Base-by-base conservation (phyloP, 1,140 invertebrate genomes). In the Telenomus remus region DNA sequence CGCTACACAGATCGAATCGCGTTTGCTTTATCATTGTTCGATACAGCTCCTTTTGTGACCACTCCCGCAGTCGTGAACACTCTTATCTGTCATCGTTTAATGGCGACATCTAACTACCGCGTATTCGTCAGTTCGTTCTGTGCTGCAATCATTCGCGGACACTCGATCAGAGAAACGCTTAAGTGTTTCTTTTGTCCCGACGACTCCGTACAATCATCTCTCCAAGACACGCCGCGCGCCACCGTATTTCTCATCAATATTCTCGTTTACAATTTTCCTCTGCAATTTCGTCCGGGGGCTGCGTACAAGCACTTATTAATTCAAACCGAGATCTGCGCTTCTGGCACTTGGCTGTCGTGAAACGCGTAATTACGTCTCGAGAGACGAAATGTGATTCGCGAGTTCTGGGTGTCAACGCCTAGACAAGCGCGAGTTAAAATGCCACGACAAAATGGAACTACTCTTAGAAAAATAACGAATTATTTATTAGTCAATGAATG, bases 11-110 rank as follows among this genome's bases (percentile, higher is more conserved):
- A 77, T 72, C 48, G 46, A 70, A 78, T 78, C 75, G 65, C 53
- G 51, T 78, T 78, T 65, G 69, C 63, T 70, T 68, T 69, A 65
- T 59, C 60, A 70, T 73, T 73, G 69, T 73, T 78, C 69, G 59
- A 78, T 73, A 73, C 60, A 64, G 65, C 66, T 55, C 55, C 70
- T 70, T 78, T 74, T 63, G 59, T 65, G 37, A 35, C 54, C 33
- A 50, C 54, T 39, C 59, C 47, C 42, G 19, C 12, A 39, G 27
- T 63, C 60, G 46, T 53, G 46, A 56, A 70, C 34, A 48, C 37
- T 59, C 53, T 54, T 69, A 70, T 78, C 69, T 50, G 54, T 57
- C 75, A 65, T 61, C 65, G 65, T 14, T 46, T 66, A 65, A 78
- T 56, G 53, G 63, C 33, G 50, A 53, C 35, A 35, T 43, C 63